Base-by-base conservation (phyloP, 1,140 invertebrate genomes). In the Cyphomyrmex costatus region DNA sequence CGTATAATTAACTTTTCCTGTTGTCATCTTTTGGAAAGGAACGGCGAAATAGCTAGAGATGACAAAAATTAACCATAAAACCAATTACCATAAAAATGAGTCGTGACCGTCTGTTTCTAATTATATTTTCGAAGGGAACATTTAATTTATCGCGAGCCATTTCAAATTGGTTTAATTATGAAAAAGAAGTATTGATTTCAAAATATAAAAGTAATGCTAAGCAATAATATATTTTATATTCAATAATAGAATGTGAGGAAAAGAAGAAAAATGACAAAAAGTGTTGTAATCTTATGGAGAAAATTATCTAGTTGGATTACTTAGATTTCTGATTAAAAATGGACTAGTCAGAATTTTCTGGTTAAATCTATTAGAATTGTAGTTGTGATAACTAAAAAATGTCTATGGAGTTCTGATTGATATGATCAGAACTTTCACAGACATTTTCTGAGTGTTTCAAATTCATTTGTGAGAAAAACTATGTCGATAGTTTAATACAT, bases 211-310 rank as follows among this genome's bases (percentile, higher is more conserved):
- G 14, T 60, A 49, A 16, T 27, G n/a, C 5, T 36, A 24, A n/a
- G 12, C 42, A n/a, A 5, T 16, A 30, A 36, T 42, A 46, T n/a
- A 36, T 58, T 49, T 30, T 16, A 21, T 56, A 14, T 63, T 4
- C 16, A 56, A 33, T 80, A 71, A 86, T 56, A n/a, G 24, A 65
- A 53, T 51, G 16, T n/a, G n/a, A 77, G 19, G 3, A 60, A 3
- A 76, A 16, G 14, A 36, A 49, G 7, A n/a, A 71, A 3, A 19
- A 65, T 65, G 68, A 7, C 1, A n/a, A 12, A 36, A 36, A 49
- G 21, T 2, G 12, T 42, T 58, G 0, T 61, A 46, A 49, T 33
- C 8, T 42, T 10, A 42, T 8, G 10, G 36, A 42, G 36, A 42
- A 42, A 42, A 42, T 10, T 42, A 8, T 42, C 8, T 42, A 3